phyloP scores from a whole-genome alignment of 1,140 invertebrate genomes.

The Ladona fulva region DNA sequence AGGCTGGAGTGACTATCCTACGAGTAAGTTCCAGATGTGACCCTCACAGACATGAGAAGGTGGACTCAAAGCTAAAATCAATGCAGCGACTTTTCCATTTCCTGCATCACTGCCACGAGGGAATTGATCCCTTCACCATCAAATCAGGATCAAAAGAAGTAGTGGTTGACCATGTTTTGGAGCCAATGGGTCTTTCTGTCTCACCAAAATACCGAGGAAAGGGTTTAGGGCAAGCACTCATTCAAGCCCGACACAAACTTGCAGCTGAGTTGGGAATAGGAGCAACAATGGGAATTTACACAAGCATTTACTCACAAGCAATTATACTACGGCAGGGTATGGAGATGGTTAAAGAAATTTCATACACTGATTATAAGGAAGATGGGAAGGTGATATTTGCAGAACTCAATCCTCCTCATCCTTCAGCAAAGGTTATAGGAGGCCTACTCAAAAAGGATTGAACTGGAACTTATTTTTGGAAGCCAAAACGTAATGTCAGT shows the following conservation, averaged over 20 bases:
- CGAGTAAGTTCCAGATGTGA: not conserved
- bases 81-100: not conserved
- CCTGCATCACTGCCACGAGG: not conserved
- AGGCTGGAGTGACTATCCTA: not conserved
- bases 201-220: not conserved
- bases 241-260: conserved; percentile 3
- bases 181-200: not conserved
- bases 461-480: too few species aligned
- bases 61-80: not conserved
- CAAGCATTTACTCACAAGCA: not conserved
- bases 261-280: not conserved
- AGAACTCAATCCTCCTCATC: not conserved
- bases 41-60: not conserved
- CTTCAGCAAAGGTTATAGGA: not conserved
- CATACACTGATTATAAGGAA: not conserved
- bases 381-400: not conserved
- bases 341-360: not conserved
- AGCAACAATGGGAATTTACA: conserved; percentile 3
- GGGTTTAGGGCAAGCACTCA: not conserved
- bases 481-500: too few species aligned
- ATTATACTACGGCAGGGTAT: not conserved
- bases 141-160: not conserved
- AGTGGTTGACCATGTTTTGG: not conserved
- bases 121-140: not conserved
- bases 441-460: not conserved